Percentiles rank a stretch among this genome's conserved stretches.
These are phyloP conservation scores for Hydropsyche betteni DNA, from an alignment of 2,888 invertebrate species.

Conservation along the genomic window DNA sequence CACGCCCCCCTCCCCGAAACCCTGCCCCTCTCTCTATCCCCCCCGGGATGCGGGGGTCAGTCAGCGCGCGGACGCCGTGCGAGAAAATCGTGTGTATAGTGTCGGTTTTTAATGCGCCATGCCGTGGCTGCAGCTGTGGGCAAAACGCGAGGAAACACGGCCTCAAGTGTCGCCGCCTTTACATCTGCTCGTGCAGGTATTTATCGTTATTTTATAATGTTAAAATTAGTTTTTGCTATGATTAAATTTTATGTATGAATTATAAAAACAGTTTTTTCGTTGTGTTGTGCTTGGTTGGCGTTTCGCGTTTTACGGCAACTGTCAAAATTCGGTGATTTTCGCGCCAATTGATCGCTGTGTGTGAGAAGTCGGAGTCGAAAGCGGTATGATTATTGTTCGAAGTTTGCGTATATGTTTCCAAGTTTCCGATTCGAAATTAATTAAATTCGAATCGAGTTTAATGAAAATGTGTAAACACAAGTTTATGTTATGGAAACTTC, in stretches of 20 bases:
- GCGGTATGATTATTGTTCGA: too few relatives aligned
- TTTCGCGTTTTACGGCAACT: neutral
- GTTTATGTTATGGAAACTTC: too few relatives aligned
- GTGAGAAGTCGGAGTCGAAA: too few relatives aligned
- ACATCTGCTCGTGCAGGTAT: conserved; percentile 59
- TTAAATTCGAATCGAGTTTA: too few relatives aligned
- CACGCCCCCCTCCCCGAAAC: neutral
- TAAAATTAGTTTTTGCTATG: neutral
- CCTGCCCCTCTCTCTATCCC: conserved; percentile 24
- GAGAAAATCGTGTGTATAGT: neutral
- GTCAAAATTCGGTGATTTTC: neutral
- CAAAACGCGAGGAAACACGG: conserved; percentile 59
- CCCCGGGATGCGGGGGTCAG: neutral
- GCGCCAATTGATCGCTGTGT: too few relatives aligned
- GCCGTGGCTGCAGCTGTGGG: conserved; percentile 61
- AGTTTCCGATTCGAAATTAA: too few relatives aligned
- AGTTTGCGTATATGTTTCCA: too few relatives aligned
- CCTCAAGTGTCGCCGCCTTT: conserved; percentile 58
- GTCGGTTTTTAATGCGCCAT: conserved; percentile 32
- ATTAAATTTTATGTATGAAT: neutral
- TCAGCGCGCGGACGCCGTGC: neutral
- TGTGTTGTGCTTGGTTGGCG: neutral
- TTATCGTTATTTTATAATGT: too few relatives aligned
- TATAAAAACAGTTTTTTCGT: neutral
- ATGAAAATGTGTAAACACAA: too few relatives aligned